Evolutionary conservation across 2,888 invertebrate genomes (phyloP), one percentile per base, ranked within the genome.

Genomic region (Drosophila percnosoma): DNA sequence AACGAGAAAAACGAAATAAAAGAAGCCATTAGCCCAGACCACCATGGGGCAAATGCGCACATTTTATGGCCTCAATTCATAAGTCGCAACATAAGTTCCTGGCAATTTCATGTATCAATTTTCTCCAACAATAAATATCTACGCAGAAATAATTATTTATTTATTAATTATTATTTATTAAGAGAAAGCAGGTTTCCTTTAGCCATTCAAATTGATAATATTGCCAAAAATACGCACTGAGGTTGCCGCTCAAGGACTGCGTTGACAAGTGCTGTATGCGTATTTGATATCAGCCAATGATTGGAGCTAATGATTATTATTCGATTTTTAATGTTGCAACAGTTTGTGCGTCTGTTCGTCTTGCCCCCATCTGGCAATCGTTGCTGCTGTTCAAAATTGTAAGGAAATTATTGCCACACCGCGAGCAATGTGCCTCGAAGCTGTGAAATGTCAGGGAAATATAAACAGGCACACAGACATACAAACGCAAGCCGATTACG

Each of bases 231-330:
- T 48, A 21, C 11, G 42, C 42, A 11, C 42, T 11, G 42, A 21
- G 45, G 15, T 54, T 54, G 36, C 52, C 6, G 42, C 42, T 21
- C 21, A 42, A 42, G 40, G 40, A n/a, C 40, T 40, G 29, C 40
- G 40, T 18, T 18, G 21, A 40, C 54, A 54, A 15, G 38, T 31
- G 68, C 40, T 60, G 48, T 40, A 31, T 18, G 18, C 34, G 27
- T 18, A 38, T 40, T 33, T 60, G 52, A 52, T 67, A 67, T 24
- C 24, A 24, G 8, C 4, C 45, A 27, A 24, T 67, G 59, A 73
- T 79, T 75, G 82, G 66, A 85, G 85, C 75, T 73, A 84, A 82
- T 85, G 75, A 80, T 85, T 82, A 68, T 83, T 71, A 85, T 82
- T 80, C 71, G 75, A 73, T 80, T 78, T 78, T 84, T 84, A 84